Base-by-base conservation (phyloP, 2,888 invertebrate genomes). In the Teleogryllus oceanicus region DNA sequence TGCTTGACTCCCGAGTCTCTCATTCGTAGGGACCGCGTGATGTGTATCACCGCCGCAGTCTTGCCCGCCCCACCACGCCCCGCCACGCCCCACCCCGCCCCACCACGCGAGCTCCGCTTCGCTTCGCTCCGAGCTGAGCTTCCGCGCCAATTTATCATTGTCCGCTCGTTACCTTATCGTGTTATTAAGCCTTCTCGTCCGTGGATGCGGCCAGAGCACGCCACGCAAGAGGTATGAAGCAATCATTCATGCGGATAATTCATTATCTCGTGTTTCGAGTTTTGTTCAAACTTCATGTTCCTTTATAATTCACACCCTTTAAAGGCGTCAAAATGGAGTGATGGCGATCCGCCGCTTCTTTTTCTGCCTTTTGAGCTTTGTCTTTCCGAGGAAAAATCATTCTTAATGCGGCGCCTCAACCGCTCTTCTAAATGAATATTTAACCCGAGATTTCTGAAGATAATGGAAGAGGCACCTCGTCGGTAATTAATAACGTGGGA, bases 141-240 rank as follows among this genome's bases (percentile, higher is more conserved):
- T 62, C 62, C 62, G 62, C 62, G 62, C 62, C 62, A 77, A 77
- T 77, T 50, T 50, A 77, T 77, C 77, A 77, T 13, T 77, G 77
- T 77, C 50, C 21, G 50, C 77, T 77, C 51, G 13, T 77, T 24
- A 49, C 12, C 16, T 49, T 77, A 50, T 50, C 77, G 50, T 77
- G 77, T 77, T 77, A 77, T 77, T 77, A 77, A 13, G 5, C 21
- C 18, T 49, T 50, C 20, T 13, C 50, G 49, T 18, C 20, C 49
- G 2, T 5, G 21, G 50, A 13, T n/a, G 49, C 11, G 2, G 76
- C 76, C 11, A 16, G 50, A 50, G 50, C 50, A 18, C 50, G 50
- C 20, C 50, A 20, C 50, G 21, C 20, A 21, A 16, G 77, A 21
- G 50, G 50, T 77, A 50, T 50, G 50, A n/a, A 50, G 77, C 37